Evolutionary conservation across 2,888 invertebrate genomes (phyloP), one percentile per base, ranked within the genome.

Genomic region (Drosophila picticornis): DNA sequence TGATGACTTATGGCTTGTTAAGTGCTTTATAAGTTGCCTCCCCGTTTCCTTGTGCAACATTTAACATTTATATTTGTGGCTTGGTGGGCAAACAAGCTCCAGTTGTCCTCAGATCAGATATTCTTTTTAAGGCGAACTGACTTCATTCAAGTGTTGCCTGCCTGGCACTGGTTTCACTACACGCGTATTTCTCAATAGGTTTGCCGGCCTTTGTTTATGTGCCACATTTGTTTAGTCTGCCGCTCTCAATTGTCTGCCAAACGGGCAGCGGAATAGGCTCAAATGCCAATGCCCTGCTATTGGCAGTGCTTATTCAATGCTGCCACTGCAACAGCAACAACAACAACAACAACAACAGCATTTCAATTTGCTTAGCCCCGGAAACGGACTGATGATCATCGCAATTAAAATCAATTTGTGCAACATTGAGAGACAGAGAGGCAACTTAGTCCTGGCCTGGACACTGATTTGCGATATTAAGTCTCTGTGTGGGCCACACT

Each of bases 331-430:
- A 48, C 48, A 48, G 2, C n/a, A 48, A 5, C 25, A 60, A 29
- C 25, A 61, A 19, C 13, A 40, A n/a, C 29, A 73, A 36, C 43
- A 69, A 70, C 79, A 67, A 66, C 72, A 63, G 60, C 62, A 78
- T 75, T 82, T 81, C 78, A 76, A 81, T 83, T 83, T 76, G 71
- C 73, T 64, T 60, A 43, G 58, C 16, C 16, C 29, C 22, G 34
- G n/a, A 25, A 31, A 29, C 3, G 55, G 48, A n/a, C 56, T 57
- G 69, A 60, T 46, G 59, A 60, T 56, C 60, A 70, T 51, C 63
- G 68, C 80, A 73, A 72, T 77, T 65, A 74, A 75, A 76, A 83
- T 78, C 78, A 75, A 75, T 81, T 73, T 77, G 72, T 32, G 52
- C 50, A 16, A 22, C 51, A 43, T 46, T 65, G 29, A 43, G 29